phyloP scores from a whole-genome alignment of 2,113 vertebrate species.

The Ovis aries region DNA sequence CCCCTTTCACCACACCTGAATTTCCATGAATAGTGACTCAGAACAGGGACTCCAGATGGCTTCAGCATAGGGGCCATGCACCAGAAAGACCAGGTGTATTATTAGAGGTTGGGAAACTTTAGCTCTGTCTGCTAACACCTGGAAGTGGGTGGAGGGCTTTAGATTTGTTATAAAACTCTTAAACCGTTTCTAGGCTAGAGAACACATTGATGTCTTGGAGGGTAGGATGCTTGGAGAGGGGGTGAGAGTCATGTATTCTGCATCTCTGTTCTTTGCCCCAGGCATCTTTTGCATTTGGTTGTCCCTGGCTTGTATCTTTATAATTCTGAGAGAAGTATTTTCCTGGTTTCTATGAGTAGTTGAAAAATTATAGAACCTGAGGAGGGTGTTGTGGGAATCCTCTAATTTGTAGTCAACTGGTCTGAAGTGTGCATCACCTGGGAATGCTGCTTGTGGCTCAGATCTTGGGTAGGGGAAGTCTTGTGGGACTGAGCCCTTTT shows the following conservation, averaged over 20 bases:
- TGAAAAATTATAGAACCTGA: not conserved
- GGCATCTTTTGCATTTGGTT: not conserved
- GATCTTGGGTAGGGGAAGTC: not conserved
- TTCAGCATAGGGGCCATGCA: not conserved
- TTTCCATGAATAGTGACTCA: not conserved
- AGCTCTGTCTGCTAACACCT: not conserved
- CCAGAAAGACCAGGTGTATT: not conserved
- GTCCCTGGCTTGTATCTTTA: not conserved
- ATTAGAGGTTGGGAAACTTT: not conserved
- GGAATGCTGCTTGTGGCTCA: not conserved
- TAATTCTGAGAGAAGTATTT: not conserved
- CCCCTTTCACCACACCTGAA: not conserved
- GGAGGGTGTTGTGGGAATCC: not conserved
- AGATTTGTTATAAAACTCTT: not conserved
- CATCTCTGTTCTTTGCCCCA: not conserved
- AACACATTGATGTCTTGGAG: not conserved
- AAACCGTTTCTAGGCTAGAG: not conserved
- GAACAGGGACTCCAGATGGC: not conserved
- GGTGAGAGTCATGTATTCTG: accelerated
- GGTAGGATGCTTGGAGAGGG: not conserved
- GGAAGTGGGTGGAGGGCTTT: not conserved
- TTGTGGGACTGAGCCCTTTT: not conserved
- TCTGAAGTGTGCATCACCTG: not conserved
- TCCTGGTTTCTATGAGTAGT: not conserved
- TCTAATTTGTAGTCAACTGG: not conserved